phyloP scores from a whole-genome alignment of 2,888 invertebrate genomes.

The Lottia scabra region DNA sequence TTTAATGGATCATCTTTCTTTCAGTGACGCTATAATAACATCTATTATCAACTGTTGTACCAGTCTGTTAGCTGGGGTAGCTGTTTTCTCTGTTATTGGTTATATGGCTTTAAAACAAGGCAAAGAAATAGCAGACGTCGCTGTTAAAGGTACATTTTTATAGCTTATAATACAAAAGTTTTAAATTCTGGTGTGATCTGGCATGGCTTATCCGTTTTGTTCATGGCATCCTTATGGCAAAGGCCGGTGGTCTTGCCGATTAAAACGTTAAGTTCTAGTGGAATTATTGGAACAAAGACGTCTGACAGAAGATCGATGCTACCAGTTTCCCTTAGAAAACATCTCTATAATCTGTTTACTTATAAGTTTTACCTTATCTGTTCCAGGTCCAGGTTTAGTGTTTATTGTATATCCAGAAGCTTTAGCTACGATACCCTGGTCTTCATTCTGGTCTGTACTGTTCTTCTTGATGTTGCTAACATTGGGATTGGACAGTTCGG shows the following conservation, averaged over 20 bases:
- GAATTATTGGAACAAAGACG: no score
- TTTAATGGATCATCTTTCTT: constrained; percentile 14
- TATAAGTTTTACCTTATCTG: neutral
- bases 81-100: constrained; percentile 96
- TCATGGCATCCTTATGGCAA: no score
- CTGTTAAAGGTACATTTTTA: constrained; percentile 59
- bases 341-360: no score
- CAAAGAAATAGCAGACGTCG: constrained; percentile 59
- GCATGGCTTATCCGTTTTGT: no score
- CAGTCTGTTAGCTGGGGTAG: constrained; percentile 96
- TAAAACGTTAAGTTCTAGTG: no score
- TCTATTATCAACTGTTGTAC: constrained; percentile 95
- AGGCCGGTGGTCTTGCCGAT: no score
- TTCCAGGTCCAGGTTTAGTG: constrained; percentile 85
- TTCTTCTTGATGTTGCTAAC: constrained; percentile 97
- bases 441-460: constrained; percentile 94
- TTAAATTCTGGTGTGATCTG: no score
- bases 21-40: constrained; percentile 91
- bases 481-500: constrained; percentile 75
- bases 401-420: constrained; percentile 96
- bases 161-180: neutral
- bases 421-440: constrained; percentile 92
- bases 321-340: no score
- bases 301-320: no score
- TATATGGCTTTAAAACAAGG: constrained; percentile 73